Percentiles rank a stretch among this genome's conserved stretches.
Evolutionary conservation across 2,797 vertebrate species (phyloP).

Genomic region (Setipinna tenuifilis): DNA sequence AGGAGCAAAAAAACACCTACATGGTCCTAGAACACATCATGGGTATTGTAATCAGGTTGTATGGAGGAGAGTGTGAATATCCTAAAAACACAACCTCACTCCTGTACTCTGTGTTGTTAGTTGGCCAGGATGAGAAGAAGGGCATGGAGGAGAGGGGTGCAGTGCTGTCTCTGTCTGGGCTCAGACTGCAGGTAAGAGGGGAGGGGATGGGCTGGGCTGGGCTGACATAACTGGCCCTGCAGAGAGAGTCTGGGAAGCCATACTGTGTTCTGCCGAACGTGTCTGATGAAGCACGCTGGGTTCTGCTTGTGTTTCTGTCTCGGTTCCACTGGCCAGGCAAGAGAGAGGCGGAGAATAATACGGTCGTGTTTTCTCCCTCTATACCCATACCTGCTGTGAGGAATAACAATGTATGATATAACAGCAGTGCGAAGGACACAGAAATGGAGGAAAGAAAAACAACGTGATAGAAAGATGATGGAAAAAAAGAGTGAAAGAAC

Average conservation of each 20-base stretch:
- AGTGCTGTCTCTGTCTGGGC: neutral
- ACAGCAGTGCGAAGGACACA: neutral
- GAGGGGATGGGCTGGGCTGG: neutral
- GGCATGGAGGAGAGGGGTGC: too few relatives aligned
- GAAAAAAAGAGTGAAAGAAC: neutral
- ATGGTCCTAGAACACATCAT: neutral
- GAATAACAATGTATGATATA: neutral
- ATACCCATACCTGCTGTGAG: neutral
- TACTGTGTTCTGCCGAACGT: neutral
- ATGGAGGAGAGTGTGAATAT: neutral
- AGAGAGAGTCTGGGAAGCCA: neutral
- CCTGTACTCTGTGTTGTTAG: too few relatives aligned
- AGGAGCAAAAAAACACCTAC: neutral
- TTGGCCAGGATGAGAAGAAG: too few relatives aligned
- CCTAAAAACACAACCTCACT: too few relatives aligned
- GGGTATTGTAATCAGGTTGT: neutral
- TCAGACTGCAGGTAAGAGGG: neutral
- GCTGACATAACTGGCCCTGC: neutral
- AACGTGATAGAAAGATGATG: neutral
- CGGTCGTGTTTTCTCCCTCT: neutral
- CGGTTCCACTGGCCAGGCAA: neutral
- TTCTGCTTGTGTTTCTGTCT: neutral
- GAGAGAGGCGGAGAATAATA: neutral
- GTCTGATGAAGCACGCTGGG: slow-evolving; percentile 8
- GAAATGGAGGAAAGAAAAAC: neutral